Evolutionary conservation across 2,888 invertebrate species (phyloP).

Genomic region (Nomada ruficornis): DNA sequence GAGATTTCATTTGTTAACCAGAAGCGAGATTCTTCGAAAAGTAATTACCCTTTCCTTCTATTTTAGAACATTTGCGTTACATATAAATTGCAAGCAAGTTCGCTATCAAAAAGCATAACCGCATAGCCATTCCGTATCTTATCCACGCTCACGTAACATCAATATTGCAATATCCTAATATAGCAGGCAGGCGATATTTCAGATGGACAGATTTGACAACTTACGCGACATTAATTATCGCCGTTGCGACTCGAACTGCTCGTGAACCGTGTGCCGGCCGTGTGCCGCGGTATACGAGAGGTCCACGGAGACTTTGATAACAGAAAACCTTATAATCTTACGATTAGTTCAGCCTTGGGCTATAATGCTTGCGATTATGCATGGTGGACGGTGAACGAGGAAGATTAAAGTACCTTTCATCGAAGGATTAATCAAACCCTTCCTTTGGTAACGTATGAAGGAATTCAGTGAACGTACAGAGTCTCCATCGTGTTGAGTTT

Average conservation of each 20-base stretch:
- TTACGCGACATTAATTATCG: constrained; percentile 35
- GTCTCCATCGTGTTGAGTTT: neutral
- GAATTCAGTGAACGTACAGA: neutral
- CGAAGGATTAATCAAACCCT: constrained; percentile 1
- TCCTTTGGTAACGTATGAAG: neutral
- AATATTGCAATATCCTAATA: constrained; percentile 1
- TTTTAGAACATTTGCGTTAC: too few relatives aligned
- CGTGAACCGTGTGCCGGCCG: constrained; percentile 2
- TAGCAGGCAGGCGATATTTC: neutral
- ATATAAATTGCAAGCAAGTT: too few relatives aligned
- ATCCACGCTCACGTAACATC: neutral
- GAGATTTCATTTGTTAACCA: too few relatives aligned
- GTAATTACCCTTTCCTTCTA: too few relatives aligned
- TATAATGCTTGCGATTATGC: constrained; percentile 1
- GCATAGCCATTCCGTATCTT: constrained; percentile 14
- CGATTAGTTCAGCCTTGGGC: neutral
- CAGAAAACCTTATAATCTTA: neutral
- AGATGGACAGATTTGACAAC: constrained; percentile 42
- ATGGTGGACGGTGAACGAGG: neutral
- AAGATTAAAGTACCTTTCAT: constrained; percentile 3
- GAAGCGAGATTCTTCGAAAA: too few relatives aligned
- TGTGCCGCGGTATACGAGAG: neutral
- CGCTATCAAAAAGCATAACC: neutral
- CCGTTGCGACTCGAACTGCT: constrained; percentile 13
- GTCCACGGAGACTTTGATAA: neutral